A percentile compares a stretch with the other conserved stretches of the same genome.
phyloP scores from a whole-genome alignment of 1,140 invertebrate genomes.

The Drosophila chauvacae region DNA sequence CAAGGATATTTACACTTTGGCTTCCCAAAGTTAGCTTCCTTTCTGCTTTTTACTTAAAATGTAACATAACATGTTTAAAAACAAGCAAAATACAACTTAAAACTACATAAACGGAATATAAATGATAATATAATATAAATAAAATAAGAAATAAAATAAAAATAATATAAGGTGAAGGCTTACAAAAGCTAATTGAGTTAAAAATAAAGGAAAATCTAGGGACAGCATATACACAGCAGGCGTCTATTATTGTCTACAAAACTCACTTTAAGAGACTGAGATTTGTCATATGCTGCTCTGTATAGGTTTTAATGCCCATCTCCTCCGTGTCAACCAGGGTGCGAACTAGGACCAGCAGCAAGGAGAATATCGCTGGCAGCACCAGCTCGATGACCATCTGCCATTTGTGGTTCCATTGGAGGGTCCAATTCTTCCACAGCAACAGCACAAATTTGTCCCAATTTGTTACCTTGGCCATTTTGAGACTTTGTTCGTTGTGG shows the following conservation, averaged over 20 bases:
- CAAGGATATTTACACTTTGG: neutral
- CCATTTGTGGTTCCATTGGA: constrained; percentile 90
- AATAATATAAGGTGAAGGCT: neutral
- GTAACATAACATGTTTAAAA: neutral
- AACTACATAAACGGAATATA: neutral
- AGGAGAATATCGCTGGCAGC: constrained; percentile 89
- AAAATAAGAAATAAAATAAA: neutral
- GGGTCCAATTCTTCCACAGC: constrained; percentile 94
- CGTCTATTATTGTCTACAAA: neutral
- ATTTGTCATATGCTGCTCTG: constrained; percentile 14
- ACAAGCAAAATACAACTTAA: neutral
- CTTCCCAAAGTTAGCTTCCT: neutral
- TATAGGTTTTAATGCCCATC: neutral
- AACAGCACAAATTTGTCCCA: constrained; percentile 88
- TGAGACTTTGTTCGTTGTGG: constrained; percentile 26
- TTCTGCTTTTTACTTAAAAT: neutral
- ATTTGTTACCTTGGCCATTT: constrained; percentile 73
- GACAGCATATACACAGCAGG: constrained; percentile 10
- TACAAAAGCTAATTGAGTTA: neutral
- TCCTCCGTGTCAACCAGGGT: constrained; percentile 85
- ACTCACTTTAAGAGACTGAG: constrained; percentile 68
- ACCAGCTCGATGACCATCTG: constrained; percentile 90
- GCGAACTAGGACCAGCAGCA: constrained; percentile 88
- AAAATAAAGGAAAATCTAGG: neutral
- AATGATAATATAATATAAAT: neutral